Evolutionary conservation across 37 sponge, comb jelly and placozoan genomes (phyloP).

Genomic region (Axinella damicornis): DNA sequence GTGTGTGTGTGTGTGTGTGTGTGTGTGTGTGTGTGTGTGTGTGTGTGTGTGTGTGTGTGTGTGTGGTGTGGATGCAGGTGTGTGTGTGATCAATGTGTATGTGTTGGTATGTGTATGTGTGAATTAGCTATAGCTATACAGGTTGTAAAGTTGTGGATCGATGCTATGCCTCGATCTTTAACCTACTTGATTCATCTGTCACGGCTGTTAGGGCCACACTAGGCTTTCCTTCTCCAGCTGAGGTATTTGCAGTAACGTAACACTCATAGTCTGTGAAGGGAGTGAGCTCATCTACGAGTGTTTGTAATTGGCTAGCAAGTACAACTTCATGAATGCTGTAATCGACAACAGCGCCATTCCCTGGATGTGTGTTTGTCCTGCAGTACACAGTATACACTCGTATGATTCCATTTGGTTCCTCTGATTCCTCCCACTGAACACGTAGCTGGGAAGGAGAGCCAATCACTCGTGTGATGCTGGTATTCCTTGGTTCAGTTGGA

Average conservation of each 20-base stretch:
- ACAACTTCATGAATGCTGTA: not conserved
- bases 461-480: not conserved
- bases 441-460: no score
- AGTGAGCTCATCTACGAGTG: not conserved
- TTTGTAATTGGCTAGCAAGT: not conserved
- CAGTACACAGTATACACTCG: no score
- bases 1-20: not conserved
- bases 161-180: no score
- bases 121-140: no score
- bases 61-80: no score
- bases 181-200: slow-evolving; percentile 8
- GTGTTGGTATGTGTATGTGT: no score
- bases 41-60: not conserved
- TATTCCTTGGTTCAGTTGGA: slow-evolving; percentile 13
- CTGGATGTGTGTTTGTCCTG: not conserved
- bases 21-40: not conserved
- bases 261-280: slow-evolving; percentile 8
- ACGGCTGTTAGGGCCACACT: not conserved
- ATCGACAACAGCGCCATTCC: no score
- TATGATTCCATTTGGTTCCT: no score
- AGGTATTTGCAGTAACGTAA: not conserved
- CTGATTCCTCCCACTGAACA: no score
- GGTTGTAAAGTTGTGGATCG: no score
- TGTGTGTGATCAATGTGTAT: no score
- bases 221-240: not conserved